Percentiles rank a stretch among this genome's conserved stretches.
phyloP scores from a whole-genome alignment of 2,888 invertebrate genomes.

The Nomada goodeniana region DNA sequence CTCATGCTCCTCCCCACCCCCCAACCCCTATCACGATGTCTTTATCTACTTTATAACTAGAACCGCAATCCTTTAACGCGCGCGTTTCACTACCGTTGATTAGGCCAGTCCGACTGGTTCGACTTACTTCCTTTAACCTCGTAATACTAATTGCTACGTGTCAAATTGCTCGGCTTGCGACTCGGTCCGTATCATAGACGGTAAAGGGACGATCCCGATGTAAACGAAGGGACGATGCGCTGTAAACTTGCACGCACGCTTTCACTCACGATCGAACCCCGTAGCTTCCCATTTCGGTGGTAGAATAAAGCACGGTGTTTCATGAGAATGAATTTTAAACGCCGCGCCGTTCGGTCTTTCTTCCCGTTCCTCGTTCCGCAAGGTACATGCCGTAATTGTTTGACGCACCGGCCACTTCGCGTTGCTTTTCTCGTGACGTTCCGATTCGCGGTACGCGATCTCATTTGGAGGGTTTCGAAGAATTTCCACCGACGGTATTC shows the following conservation, averaged over 20 bases:
- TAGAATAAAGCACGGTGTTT: no score
- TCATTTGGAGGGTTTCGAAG: constrained; percentile 25
- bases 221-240: no score
- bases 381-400: background rate
- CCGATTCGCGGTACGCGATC: constrained; percentile 11
- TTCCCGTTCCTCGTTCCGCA: background rate
- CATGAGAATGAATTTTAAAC: background rate
- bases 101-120: background rate
- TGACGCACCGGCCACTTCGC: no score
- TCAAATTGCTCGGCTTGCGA: no score
- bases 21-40: background rate
- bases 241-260: no score
- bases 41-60: constrained; percentile 20
- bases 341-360: background rate
- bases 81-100: background rate
- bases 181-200: no score
- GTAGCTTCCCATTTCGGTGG: no score
- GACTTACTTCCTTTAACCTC: background rate
- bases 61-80: constrained; percentile 23
- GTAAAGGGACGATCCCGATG: no score
- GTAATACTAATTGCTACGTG: background rate
- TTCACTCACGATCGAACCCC: no score
- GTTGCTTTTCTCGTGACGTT: constrained; percentile 20
- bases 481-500: constrained; percentile 10
- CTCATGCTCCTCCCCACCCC: background rate